Base-by-base conservation (phyloP, 2,113 vertebrate species). In the Dascyllus trimaculatus region DNA sequence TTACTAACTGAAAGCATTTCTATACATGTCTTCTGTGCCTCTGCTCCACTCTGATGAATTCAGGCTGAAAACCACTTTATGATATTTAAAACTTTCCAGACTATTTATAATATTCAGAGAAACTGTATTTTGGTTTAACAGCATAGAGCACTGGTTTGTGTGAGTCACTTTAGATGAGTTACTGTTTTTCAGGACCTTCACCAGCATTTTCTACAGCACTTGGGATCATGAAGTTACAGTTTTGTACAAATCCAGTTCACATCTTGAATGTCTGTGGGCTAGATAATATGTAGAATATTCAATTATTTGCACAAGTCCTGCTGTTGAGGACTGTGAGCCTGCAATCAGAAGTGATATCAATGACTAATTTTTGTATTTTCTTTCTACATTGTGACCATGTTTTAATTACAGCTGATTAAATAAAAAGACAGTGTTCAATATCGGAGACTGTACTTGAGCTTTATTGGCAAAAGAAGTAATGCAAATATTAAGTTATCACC, bases 141-240 rank as follows among this genome's bases (percentile, higher is more conserved):
- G 22, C 71, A 26, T 58, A 29, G 35, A 76, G 61, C 84, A 74
- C 78, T 88, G 71, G 70, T 80, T 84, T 75, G 62, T 32, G n/a
- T 61, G 71, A 71, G 52, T 84, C 61, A 60, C 80, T 80, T 85
- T 88, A 61, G 70, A 79, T 56, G 15, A 26, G 21, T 54, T 65
- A 21, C 0, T 43, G 8, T 69, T 71, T 84, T 45, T 71, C 26
- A 54, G 63, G 32, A 80, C 43, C 24, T 72, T 71, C 48, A 85
- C 83, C 85, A 88, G 84, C 51, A 29, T 90, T 89, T 91, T 91
- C 48, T 85, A 87, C 54, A 19, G 22, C 64, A 25, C 38, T 81
- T 61, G 21, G 46, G 32, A 26, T 60, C 53, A 57, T 45, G 49
- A 75, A 67, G 11, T 58, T 46, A 29, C 35, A 38, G 10, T 35